A percentile compares a stretch with the other conserved stretches of the same genome.
These are phyloP conservation scores for Tachycineta bicolor DNA, from an alignment of 2,113 vertebrate species.

Conservation along the genomic window DNA sequence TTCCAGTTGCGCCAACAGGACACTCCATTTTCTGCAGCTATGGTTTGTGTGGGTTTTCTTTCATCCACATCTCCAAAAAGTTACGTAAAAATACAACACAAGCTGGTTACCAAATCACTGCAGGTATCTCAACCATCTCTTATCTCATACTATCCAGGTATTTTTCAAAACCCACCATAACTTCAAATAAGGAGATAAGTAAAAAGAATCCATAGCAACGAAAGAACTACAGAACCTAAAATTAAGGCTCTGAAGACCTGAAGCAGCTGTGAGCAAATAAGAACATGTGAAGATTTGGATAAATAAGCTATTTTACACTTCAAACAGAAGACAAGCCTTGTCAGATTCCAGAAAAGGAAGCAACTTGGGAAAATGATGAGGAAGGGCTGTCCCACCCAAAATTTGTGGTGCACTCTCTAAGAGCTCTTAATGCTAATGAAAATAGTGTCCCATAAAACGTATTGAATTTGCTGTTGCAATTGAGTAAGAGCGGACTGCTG, in stretches of 20 bases:
- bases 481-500: background rate
- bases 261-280: background rate
- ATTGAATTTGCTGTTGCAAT: background rate
- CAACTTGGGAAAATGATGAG: background rate
- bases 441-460: background rate
- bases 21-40: background rate
- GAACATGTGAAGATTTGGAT: background rate
- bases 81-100: background rate
- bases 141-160: background rate
- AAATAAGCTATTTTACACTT: slow-evolving; percentile 40
- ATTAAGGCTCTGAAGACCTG: background rate
- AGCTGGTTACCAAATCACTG: background rate
- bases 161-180: background rate
- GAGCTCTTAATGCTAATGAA: background rate
- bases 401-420: background rate
- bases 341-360: slow-evolving; percentile 7
- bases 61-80: background rate
- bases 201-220: background rate
- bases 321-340: slow-evolving; percentile 17
- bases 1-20: background rate
- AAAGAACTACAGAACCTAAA: background rate
- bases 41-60: background rate
- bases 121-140: background rate
- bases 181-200: background rate
- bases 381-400: background rate